A percentile compares a stretch with the other conserved stretches of the same genome.
These are phyloP conservation scores for Micrasema minimum DNA, from an alignment of 1,140 invertebrate species.

Conservation along the genomic window DNA sequence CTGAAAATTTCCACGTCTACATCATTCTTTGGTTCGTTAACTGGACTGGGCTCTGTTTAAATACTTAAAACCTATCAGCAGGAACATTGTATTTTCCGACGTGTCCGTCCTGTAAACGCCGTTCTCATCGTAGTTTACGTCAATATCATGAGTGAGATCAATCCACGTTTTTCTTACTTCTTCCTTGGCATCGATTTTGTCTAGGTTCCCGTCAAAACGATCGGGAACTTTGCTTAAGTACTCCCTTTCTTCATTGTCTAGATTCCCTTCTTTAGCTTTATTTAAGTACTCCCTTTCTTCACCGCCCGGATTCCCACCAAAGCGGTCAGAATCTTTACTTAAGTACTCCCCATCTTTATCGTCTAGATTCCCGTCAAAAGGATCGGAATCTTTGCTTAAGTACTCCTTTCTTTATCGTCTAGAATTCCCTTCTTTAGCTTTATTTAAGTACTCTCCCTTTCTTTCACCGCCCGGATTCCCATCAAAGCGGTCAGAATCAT, in stretches of 20 bases:
- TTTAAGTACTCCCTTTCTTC: too few species aligned
- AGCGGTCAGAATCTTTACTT: too few species aligned
- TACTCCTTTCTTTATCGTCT: slow-evolving; percentile 12
- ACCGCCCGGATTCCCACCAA: too few species aligned
- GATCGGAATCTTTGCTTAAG: slow-evolving; percentile 11
- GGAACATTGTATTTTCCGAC: slow-evolving; percentile 8
- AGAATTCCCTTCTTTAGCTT: neutral
- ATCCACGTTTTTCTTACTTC: slow-evolving; percentile 43
- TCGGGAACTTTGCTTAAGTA: slow-evolving; percentile 18
- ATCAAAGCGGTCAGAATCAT: too few species aligned
- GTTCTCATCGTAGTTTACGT: slow-evolving; percentile 58
- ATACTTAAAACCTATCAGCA: slow-evolving; percentile 23
- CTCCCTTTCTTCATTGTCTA: slow-evolving; percentile 7
- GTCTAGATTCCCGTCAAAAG: slow-evolving; percentile 17
- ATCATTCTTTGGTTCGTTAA: slow-evolving; percentile 19
- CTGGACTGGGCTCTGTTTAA: slow-evolving; percentile 6
- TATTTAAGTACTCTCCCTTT: too few species aligned
- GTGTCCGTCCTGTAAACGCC: slow-evolving; percentile 4
- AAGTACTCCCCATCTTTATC: neutral
- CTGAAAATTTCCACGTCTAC: slow-evolving; percentile 17
- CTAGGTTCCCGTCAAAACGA: slow-evolving; percentile 12
- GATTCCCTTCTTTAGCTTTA: neutral
- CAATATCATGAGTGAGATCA: slow-evolving; percentile 61
- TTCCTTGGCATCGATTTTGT: neutral
- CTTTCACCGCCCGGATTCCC: too few species aligned